Evolutionary conservation across 2,797 vertebrate genomes (phyloP).

Genomic region (Tinamus major): DNA sequence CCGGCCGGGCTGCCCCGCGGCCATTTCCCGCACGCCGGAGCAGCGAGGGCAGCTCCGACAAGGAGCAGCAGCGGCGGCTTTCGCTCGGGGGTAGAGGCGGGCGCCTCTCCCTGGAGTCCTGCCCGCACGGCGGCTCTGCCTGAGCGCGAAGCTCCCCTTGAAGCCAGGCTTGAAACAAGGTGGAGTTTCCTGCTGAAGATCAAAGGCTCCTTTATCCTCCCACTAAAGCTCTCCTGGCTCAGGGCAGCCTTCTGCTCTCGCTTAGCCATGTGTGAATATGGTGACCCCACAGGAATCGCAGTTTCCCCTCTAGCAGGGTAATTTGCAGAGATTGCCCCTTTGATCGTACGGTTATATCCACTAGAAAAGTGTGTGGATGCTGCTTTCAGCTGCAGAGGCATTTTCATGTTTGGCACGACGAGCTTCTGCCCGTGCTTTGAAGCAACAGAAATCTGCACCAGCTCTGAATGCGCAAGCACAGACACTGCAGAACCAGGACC

Average conservation of each 20-base stretch:
- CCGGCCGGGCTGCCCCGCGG: neutral
- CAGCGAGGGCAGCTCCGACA: neutral
- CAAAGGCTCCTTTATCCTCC: neutral
- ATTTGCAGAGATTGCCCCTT: neutral
- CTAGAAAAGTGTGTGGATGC: neutral
- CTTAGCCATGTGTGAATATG: neutral
- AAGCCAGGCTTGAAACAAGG: neutral
- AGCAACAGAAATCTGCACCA: neutral
- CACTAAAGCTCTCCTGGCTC: neutral
- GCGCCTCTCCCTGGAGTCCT: neutral
- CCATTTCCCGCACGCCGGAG: neutral
- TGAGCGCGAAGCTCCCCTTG: neutral
- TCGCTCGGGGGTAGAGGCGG: neutral
- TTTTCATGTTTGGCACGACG: no score
- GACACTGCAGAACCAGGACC: fast-evolving
- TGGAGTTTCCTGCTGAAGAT: neutral
- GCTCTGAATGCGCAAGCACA: fast-evolving
- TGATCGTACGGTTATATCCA: fast-evolving
- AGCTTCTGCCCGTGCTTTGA: neutral
- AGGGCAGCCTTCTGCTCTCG: neutral
- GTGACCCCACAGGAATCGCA: neutral
- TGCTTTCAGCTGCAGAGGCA: neutral
- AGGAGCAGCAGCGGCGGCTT: neutral
- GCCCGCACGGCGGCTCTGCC: neutral
- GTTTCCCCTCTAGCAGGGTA: neutral